Evolutionary conservation across 2,888 invertebrate species (phyloP).

Genomic region (Habroteleia sp.): DNA sequence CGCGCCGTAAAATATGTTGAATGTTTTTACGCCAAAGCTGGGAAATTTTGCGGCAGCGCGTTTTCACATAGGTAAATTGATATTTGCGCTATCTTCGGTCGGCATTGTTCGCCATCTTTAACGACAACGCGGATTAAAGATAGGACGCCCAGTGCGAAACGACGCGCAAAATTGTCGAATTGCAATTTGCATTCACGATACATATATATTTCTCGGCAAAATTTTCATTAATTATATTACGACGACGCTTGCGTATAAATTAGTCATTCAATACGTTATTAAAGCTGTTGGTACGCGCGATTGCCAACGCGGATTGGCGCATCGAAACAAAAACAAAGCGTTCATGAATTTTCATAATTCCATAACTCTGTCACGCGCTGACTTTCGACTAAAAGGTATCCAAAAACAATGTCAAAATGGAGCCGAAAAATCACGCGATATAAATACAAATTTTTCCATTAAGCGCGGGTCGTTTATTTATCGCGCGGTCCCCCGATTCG

Average conservation of each 20-base stretch:
- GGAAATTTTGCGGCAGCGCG: conserved; percentile 48
- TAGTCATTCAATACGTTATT: conserved; percentile 41
- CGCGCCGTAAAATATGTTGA: conserved; percentile 53
- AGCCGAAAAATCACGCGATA: conserved; percentile 10
- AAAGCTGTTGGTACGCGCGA: conserved; percentile 16
- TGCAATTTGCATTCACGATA: conserved; percentile 43
- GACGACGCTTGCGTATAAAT: conserved; percentile 25
- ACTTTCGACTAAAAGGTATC: conserved; percentile 2
- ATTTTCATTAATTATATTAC: conserved; percentile 46
- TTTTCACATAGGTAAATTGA: conserved; percentile 60
- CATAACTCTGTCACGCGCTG: conserved; percentile 27
- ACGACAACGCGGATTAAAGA: conserved; percentile 42
- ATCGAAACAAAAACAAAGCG: conserved; percentile 13
- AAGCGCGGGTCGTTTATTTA: conserved; percentile 35
- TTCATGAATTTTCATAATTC: conserved; percentile 46
- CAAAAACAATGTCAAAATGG: conserved; percentile 18
- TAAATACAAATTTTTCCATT: conserved; percentile 31
- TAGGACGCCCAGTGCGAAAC: conserved; percentile 44
- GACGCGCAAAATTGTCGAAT: conserved; percentile 48
- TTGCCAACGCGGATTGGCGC: conserved; percentile 20
- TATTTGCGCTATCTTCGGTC: conserved; percentile 54
- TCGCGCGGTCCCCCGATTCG: conserved; percentile 4
- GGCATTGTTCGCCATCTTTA: conserved; percentile 60
- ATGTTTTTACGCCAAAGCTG: conserved; percentile 57
- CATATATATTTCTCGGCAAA: conserved; percentile 33